Percentiles rank a stretch among this genome's conserved stretches.
phyloP scores from a whole-genome alignment of 1,140 invertebrate genomes.

The Formica exsecta region DNA sequence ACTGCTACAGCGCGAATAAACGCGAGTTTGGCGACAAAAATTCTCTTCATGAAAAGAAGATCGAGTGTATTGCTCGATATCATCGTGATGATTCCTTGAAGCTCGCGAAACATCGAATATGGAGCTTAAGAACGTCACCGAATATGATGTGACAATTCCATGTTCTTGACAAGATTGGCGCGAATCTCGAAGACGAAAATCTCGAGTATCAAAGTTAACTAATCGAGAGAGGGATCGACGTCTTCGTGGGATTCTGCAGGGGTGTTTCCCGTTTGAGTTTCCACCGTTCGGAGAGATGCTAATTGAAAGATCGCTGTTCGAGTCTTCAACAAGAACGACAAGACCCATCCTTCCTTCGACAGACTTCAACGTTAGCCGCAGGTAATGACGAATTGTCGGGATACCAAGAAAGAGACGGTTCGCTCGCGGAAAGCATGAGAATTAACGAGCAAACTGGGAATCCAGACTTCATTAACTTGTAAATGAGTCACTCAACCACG shows the following conservation, averaged over 20 bases:
- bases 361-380: slow-evolving; percentile 30
- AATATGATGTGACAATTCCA: not conserved
- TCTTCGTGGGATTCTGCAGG: slow-evolving; percentile 1
- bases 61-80: not conserved
- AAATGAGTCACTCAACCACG: slow-evolving; percentile 51
- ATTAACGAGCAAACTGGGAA: slow-evolving; percentile 55
- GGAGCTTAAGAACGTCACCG: not conserved
- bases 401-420: slow-evolving; percentile 45
- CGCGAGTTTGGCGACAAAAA: not conserved
- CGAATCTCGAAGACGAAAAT: not conserved
- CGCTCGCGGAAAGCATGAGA: slow-evolving; percentile 28
- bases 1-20: slow-evolving; percentile 85
- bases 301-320: slow-evolving; percentile 34
- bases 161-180: not conserved
- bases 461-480: slow-evolving; percentile 61
- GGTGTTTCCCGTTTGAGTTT: not conserved
- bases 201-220: not conserved
- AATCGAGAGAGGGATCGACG: not conserved
- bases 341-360: slow-evolving; percentile 23
- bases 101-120: not conserved
- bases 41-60: slow-evolving; percentile 12
- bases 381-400: slow-evolving; percentile 60
- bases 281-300: not conserved
- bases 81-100: slow-evolving; percentile 2
- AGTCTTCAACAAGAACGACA: slow-evolving; percentile 13